Conservation (phyloP, 2,797 vertebrate genomes). For the Craterocephalus amniculus region DNA sequence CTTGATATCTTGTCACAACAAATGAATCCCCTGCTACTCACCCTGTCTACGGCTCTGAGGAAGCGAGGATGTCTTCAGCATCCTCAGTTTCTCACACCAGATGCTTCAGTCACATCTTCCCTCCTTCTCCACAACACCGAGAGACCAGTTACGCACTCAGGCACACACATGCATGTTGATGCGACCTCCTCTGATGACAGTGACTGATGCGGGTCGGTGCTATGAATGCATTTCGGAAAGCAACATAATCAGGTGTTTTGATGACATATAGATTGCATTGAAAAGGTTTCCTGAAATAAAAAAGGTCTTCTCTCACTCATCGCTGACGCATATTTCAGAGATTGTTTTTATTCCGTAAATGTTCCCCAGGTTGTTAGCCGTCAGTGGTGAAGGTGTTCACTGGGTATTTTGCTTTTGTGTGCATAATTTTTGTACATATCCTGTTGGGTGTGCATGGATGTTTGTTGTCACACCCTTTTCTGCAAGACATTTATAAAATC, state of each 20-base stretch:
- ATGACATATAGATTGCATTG: neutral
- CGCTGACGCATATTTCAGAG: neutral
- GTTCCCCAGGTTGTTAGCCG: neutral
- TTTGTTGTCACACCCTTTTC: constrained; percentile 29
- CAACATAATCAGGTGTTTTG: neutral
- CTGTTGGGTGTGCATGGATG: neutral
- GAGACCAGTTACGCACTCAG: constrained; percentile 15
- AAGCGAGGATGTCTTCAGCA: constrained; percentile 29
- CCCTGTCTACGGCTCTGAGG: constrained; percentile 31
- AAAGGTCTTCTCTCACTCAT: no score
- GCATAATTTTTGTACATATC: constrained; percentile 9
- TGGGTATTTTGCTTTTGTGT: neutral
- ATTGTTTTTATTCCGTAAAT: constrained; percentile 9
- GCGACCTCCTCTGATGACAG: neutral
- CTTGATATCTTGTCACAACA: constrained; percentile 14
- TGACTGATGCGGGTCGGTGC: constrained; percentile 8
- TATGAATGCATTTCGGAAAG: constrained; percentile 26
- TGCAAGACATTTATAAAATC: constrained; percentile 36
- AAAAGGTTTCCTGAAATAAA: neutral
- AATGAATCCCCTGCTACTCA: constrained; percentile 31
- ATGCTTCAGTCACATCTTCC: constrained; percentile 51
- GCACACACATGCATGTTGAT: neutral
- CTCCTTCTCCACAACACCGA: constrained; percentile 29
- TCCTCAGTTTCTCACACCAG: constrained; percentile 63
- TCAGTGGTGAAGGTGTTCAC: no score